phyloP scores from a whole-genome alignment of 2,888 invertebrate species.

The Zaprionus lineosus region DNA sequence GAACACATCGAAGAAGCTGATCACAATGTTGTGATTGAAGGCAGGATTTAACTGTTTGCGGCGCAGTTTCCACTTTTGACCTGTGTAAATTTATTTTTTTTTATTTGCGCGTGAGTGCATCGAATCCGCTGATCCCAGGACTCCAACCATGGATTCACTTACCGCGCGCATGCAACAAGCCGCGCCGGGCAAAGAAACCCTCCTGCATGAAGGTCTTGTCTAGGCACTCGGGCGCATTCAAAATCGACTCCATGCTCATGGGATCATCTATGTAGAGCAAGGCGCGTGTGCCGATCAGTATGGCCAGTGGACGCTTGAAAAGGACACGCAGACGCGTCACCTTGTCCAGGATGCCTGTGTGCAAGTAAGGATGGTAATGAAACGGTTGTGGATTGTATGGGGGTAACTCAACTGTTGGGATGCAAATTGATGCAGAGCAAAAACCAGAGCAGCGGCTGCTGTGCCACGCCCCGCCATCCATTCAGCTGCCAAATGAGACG shows the following conservation, averaged over 20 bases:
- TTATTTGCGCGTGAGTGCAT: neutral
- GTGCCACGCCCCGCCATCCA: constrained; percentile 77
- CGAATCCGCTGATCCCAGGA: too few relatives aligned
- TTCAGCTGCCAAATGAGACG: constrained; percentile 80
- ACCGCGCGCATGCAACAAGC: constrained; percentile 79
- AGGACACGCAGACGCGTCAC: constrained; percentile 64
- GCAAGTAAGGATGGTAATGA: neutral
- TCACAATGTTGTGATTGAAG: constrained; percentile 77
- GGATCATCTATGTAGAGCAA: constrained; percentile 81
- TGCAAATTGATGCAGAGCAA: constrained; percentile 74
- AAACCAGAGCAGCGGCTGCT: constrained; percentile 79
- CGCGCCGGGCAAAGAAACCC: constrained; percentile 79
- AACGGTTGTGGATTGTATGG: neutral
- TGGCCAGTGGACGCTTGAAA: constrained; percentile 75
- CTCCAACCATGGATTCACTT: neutral
- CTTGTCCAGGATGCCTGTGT: constrained; percentile 70
- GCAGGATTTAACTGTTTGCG: constrained; percentile 81
- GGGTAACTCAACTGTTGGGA: constrained; percentile 76
- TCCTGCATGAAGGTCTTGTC: constrained; percentile 81
- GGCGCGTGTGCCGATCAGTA: constrained; percentile 74
- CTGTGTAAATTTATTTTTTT: constrained; percentile 49
- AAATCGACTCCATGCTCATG: constrained; percentile 73
- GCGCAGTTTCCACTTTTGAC: constrained; percentile 80
- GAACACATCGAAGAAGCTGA: constrained; percentile 78
- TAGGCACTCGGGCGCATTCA: constrained; percentile 80